These are phyloP conservation scores for Okapia johnstoni DNA, from an alignment of 2,113 vertebrate species.

Conservation along the genomic window DNA sequence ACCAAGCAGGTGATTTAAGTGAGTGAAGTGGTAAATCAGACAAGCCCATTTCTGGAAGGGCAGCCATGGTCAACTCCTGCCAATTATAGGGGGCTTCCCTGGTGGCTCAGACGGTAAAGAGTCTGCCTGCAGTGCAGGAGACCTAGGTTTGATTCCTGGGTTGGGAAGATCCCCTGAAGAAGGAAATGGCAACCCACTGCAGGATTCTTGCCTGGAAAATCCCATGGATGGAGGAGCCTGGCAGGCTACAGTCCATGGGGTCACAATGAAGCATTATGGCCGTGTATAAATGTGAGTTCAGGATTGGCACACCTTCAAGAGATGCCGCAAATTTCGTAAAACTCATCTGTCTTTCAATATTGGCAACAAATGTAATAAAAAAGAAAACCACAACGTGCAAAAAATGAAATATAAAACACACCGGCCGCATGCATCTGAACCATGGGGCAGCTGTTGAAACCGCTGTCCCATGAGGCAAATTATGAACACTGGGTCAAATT, in stretches of 20 bases:
- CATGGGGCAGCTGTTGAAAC: background rate
- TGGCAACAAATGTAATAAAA: background rate
- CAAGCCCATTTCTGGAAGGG: background rate
- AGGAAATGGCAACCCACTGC: background rate
- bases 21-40: fast-evolving
- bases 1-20: no score
- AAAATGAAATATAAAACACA: background rate
- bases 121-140: no score
- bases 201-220: background rate
- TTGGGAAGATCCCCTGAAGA: background rate
- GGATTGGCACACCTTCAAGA: background rate
- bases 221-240: background rate
- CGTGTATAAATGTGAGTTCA: fast-evolving
- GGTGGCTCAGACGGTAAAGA: background rate
- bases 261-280: background rate
- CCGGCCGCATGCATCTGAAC: fast-evolving
- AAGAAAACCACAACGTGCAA: background rate
- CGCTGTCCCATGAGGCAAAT: background rate
- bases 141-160: background rate
- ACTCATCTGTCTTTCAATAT: background rate
- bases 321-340: background rate
- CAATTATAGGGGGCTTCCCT: background rate
- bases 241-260: background rate
- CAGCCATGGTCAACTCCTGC: fast-evolving
- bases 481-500: fast-evolving